phyloP scores from a whole-genome alignment of 2,888 invertebrate species.

The Xylota segnis region DNA sequence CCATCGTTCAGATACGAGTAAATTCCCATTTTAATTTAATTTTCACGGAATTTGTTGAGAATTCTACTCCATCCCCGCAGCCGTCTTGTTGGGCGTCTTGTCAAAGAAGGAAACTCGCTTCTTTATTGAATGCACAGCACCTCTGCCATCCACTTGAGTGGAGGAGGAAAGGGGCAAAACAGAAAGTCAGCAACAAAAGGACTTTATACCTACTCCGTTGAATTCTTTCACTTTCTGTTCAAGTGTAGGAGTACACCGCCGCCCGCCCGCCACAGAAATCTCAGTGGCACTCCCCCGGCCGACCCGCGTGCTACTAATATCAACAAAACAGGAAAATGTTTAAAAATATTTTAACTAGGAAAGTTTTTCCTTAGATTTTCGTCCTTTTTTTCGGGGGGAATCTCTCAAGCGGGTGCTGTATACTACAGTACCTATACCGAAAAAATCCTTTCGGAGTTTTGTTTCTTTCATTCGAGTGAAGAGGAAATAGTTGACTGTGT shows the following conservation, averaged over 20 bases:
- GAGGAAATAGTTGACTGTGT: conserved; percentile 54
- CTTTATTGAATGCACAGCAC: conserved; percentile 28
- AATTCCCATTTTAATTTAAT: conserved; percentile 60
- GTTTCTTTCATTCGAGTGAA: conserved; percentile 4
- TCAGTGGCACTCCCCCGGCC: not conserved
- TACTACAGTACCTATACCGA: conserved; percentile 59
- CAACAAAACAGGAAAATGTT: conserved; percentile 72
- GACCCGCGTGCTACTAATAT: conserved; percentile 42
- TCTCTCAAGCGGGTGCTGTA: conserved; percentile 25
- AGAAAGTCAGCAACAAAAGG: conserved; percentile 15
- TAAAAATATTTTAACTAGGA: conserved; percentile 75
- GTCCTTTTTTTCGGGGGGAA: conserved; percentile 1
- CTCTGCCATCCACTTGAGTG: not conserved
- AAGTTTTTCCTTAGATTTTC: conserved; percentile 60
- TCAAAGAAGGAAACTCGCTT: conserved; percentile 37
- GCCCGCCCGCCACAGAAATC: conserved; percentile 46
- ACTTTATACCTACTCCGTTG: conserved; percentile 34
- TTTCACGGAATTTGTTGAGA: conserved; percentile 53
- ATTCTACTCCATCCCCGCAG: not conserved
- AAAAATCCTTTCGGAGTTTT: conserved; percentile 51
- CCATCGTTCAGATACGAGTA: not conserved
- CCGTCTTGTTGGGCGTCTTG: conserved; percentile 2
- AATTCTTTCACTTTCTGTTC: conserved; percentile 58
- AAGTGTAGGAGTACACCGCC: conserved; percentile 18
- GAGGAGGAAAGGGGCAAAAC: not conserved